Conservation (phyloP, 2,888 invertebrate species). For the Eutolmus rufibarbis region DNA sequence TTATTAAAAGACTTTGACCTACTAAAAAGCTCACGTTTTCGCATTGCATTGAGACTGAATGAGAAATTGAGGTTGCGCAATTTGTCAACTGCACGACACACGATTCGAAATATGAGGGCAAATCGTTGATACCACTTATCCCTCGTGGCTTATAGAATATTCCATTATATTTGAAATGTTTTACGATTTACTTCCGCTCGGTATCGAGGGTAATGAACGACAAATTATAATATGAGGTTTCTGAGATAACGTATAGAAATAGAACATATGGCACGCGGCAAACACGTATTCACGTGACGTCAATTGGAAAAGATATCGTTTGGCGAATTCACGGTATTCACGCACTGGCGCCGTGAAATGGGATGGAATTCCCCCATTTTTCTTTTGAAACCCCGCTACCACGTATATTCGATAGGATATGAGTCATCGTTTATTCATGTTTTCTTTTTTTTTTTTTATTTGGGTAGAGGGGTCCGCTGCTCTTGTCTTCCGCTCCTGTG, state of each 20-base stretch:
- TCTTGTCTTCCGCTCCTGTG: not conserved
- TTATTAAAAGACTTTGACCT: conserved; percentile 29
- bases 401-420: not conserved
- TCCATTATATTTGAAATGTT: not conserved
- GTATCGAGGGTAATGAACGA: not conserved
- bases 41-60: not conserved
- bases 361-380: not conserved
- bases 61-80: not conserved
- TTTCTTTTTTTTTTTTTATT: not conserved
- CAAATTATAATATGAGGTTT: not conserved
- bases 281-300: not conserved
- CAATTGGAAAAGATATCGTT: not conserved
- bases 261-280: not conserved
- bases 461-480: not conserved
- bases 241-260: not conserved
- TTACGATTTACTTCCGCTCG: not conserved
- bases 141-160: not conserved
- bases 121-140: not conserved
- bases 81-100: not conserved
- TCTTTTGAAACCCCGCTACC: not conserved
- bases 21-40: conserved; percentile 36
- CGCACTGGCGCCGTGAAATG: not conserved
- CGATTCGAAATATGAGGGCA: not conserved
- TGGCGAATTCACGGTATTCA: not conserved
- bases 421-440: not conserved